Percentiles rank a stretch among this genome's conserved stretches.
Conservation (phyloP, 2,797 vertebrate species). For the Rhinella marina region DNA sequence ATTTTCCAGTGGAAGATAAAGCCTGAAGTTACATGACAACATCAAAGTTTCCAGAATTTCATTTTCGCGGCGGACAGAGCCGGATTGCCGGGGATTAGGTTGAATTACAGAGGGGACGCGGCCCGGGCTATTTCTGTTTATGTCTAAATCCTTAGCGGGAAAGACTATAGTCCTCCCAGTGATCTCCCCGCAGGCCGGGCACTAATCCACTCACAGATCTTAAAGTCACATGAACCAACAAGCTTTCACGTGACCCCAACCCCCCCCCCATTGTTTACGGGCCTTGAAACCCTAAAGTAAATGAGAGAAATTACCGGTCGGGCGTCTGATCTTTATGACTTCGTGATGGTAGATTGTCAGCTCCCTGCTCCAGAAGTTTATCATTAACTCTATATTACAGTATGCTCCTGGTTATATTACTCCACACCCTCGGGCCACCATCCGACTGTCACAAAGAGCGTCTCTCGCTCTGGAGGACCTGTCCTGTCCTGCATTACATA, state of each 20-base stretch:
- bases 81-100: slow-evolving; percentile 9
- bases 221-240: not conserved
- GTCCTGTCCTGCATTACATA: too few species aligned
- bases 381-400: too few species aligned
- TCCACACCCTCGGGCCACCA: too few species aligned
- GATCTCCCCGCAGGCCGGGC: slow-evolving; percentile 14
- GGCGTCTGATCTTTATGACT: too few species aligned
- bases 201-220: not conserved
- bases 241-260: not conserved
- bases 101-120: slow-evolving; percentile 10
- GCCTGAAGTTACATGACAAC: not conserved
- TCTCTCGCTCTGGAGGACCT: too few species aligned
- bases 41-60: not conserved
- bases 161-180: not conserved
- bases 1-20: not conserved
- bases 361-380: too few species aligned
- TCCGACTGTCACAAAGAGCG: too few species aligned
- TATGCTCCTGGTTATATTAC: too few species aligned
- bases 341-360: too few species aligned
- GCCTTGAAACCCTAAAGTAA: not conserved
- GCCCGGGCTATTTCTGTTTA: slow-evolving; percentile 6
- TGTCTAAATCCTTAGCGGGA: slow-evolving; percentile 3
- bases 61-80: not conserved
- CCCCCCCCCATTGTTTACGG: not conserved
- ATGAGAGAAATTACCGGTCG: too few species aligned